These are phyloP conservation scores for Heliconius hortense DNA, from an alignment of 2,888 invertebrate species.

Conservation along the genomic window DNA sequence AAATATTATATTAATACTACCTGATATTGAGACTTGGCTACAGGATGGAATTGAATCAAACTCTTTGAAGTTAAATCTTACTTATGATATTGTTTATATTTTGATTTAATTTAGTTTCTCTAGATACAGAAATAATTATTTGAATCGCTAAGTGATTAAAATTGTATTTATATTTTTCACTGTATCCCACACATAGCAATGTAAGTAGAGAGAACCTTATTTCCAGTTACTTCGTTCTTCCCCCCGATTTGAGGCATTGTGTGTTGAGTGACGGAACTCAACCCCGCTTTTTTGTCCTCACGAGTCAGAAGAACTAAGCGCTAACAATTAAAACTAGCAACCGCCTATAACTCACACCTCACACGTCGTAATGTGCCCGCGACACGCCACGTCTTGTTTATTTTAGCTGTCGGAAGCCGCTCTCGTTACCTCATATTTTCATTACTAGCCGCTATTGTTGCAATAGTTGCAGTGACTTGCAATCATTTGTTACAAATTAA, in stretches of 20 bases:
- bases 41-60: not conserved
- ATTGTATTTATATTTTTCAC: no score
- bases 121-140: not conserved
- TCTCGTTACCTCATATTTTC: conserved; percentile 66
- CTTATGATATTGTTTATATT: not conserved
- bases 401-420: conserved; percentile 64
- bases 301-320: no score
- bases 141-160: not conserved
- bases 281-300: no score
- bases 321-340: not conserved
- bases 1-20: no score
- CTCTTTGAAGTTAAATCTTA: not conserved
- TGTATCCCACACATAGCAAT: no score
- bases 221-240: no score
- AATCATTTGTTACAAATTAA: conserved; percentile 44
- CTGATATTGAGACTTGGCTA: no score
- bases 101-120: not conserved
- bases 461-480: conserved; percentile 60
- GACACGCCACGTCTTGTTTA: conserved; percentile 63
- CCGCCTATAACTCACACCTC: conserved; percentile 38
- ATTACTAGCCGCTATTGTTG: conserved; percentile 56
- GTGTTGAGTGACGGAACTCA: no score
- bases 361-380: conserved; percentile 51
- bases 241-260: no score
- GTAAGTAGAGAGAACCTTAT: no score